Evolutionary conservation across 1,140 invertebrate species (phyloP).

Genomic region (Philotrypesis tridentata): DNA sequence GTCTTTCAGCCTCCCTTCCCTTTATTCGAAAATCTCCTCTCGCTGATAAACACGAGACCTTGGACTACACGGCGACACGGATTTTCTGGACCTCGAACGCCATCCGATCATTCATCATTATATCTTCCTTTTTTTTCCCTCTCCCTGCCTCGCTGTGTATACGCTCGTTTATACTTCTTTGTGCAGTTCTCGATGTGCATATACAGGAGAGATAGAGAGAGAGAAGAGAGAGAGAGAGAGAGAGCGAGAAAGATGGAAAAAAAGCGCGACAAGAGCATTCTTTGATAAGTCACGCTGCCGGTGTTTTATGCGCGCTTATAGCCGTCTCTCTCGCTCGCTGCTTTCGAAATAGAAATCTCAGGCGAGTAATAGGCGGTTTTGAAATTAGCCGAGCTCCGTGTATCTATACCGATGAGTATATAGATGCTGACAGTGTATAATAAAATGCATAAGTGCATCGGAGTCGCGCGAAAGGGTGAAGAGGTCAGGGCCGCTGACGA

Average conservation of each 20-base stretch:
- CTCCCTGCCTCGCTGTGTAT: neutral
- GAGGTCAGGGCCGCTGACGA: conserved; percentile 3
- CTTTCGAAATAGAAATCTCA: conserved; percentile 5
- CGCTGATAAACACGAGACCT: neutral
- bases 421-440: neutral
- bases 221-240: neutral
- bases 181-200: too few species aligned
- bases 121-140: neutral
- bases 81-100: conserved; percentile 27
- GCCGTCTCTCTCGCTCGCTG: neutral
- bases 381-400: too few species aligned
- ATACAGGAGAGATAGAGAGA: neutral
- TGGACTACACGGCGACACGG: conserved; percentile 14
- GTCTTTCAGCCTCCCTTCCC: too few species aligned
- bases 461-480: neutral
- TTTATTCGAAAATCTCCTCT: neutral
- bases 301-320: conserved; percentile 10
- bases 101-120: conserved; percentile 25
- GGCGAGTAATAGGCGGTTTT: neutral
- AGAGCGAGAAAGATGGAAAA: neutral
- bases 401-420: neutral
- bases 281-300: conserved; percentile 28
- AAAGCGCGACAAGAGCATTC: neutral
- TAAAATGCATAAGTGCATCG: neutral
- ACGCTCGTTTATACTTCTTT: neutral